Conservation (phyloP, 1,140 invertebrate species). For the Trichonephila clavata region DNA sequence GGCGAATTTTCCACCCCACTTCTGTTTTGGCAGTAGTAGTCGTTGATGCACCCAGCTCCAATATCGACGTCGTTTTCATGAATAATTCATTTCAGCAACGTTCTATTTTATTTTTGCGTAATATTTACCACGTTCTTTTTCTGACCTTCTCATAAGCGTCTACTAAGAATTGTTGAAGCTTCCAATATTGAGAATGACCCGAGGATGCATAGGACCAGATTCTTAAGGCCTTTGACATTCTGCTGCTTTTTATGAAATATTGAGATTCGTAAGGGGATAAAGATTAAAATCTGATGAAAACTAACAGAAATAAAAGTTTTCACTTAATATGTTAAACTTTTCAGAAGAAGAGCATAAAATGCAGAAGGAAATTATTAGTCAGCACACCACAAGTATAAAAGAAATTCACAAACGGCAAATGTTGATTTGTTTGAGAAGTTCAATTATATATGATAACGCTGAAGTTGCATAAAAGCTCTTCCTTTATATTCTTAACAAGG, state of each 20-base stretch:
- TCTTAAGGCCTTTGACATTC: neutral
- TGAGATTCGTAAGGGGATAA: no score
- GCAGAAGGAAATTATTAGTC: no score
- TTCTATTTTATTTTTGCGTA: constrained; percentile 53
- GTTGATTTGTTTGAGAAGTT: no score
- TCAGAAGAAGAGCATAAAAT: neutral
- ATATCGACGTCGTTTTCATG: constrained; percentile 67
- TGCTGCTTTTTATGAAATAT: neutral
- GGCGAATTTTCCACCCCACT: constrained; percentile 48
- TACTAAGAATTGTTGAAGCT: constrained; percentile 33
- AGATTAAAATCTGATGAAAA: neutral
- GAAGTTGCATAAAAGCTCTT: no score
- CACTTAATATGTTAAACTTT: neutral
- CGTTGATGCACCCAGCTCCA: constrained; percentile 41
- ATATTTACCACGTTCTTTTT: constrained; percentile 70
- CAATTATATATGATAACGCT: no score
- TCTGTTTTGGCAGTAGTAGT: constrained; percentile 34
- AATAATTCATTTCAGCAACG: constrained; percentile 64
- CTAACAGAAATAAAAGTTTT: neutral
- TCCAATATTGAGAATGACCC: constrained; percentile 59
- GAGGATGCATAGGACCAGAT: neutral
- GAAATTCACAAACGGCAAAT: no score
- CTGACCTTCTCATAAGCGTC: constrained; percentile 49
- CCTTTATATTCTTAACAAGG: no score
- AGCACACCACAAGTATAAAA: no score